Evolutionary conservation across 2,888 invertebrate genomes (phyloP), one percentile per base, ranked within the genome.

Genomic region (Lasiommata megera): DNA sequence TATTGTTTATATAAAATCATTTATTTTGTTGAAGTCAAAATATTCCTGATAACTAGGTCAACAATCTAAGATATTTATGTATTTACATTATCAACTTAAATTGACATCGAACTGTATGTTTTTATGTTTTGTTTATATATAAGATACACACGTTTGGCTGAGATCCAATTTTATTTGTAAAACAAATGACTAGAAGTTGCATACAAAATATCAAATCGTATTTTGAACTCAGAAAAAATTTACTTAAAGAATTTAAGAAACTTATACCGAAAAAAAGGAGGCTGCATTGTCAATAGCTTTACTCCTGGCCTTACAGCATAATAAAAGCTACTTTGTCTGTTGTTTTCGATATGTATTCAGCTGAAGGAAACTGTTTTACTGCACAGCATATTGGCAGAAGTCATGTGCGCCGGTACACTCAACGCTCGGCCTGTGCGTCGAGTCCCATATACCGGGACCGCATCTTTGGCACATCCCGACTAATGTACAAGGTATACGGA

Each of bases 361-460:
- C 28, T 7, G 29, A 14, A 8, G 7, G 23, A 3, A 18, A 0
- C 9, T 28, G 16, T 29, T 36, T 61, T 80, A 88, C 57, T 88
- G 86, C 14, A 85, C 85, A 56, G 80, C 79, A 51, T 83, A 89
- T 44, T 79, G 72, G 68, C 90, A 90, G 36, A 93, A 89, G 58
- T 94, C 93, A 68, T 95, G 95, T 53, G 94, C 94, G 1, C 95
- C 95, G 14, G 93, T 92, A 77, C 98, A 98, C 74, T 96, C 96
- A 36, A 98, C 93, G 18, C 95, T 94, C 0, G 98, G 98, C 58
- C 96, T 94, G 79, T 97, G 97, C 5, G 96, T 95, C 54, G 96
- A 97, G 86, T 98, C 98, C 98, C 98, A 98, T 91, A 97, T 97
- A 3, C 97, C 98, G 0, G 97, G 96, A 0, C 97, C 97, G 76